Percentiles rank a stretch among this genome's conserved stretches.
Conservation (phyloP, 2,797 vertebrate genomes). For the Cetoscarus ocellatus region DNA sequence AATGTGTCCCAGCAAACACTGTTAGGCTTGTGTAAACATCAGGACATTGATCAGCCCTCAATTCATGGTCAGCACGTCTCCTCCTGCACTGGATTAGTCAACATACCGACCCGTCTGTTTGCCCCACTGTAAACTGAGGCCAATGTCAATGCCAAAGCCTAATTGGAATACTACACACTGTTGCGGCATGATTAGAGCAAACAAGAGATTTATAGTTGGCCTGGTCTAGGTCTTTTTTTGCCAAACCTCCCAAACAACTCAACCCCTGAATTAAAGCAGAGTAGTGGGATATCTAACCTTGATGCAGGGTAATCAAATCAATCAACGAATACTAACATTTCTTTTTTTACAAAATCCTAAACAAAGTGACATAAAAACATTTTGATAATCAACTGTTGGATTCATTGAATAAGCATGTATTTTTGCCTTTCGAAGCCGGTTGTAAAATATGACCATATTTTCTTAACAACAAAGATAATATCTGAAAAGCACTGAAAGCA, state of each 20-base stretch:
- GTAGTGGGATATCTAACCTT: background rate
- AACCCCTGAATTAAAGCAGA: constrained; percentile 3
- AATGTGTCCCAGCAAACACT: constrained; percentile 83
- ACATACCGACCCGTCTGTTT: constrained; percentile 75
- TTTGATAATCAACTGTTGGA: too few species aligned
- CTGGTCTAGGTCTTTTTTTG: background rate
- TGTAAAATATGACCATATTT: too few species aligned
- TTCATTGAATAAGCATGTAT: too few species aligned
- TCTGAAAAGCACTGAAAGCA: too few species aligned
- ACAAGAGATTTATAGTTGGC: background rate
- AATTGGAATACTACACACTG: constrained; percentile 60
- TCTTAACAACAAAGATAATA: too few species aligned
- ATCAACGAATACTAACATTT: background rate
- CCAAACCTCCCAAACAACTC: background rate
- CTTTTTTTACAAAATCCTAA: too few species aligned
- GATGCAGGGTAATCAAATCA: background rate
- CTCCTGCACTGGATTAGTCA: constrained; percentile 83
- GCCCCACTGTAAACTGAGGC: constrained; percentile 70
- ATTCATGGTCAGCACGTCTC: constrained; percentile 81
- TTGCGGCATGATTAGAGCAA: constrained; percentile 1
- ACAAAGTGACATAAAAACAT: too few species aligned
- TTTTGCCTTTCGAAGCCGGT: too few species aligned
- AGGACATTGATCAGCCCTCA: constrained; percentile 80
- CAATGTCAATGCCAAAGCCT: constrained; percentile 78
- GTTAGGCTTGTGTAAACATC: constrained; percentile 82